Base-by-base conservation (phyloP, 2,797 vertebrate species). In the Propithecus deckenii region DNA sequence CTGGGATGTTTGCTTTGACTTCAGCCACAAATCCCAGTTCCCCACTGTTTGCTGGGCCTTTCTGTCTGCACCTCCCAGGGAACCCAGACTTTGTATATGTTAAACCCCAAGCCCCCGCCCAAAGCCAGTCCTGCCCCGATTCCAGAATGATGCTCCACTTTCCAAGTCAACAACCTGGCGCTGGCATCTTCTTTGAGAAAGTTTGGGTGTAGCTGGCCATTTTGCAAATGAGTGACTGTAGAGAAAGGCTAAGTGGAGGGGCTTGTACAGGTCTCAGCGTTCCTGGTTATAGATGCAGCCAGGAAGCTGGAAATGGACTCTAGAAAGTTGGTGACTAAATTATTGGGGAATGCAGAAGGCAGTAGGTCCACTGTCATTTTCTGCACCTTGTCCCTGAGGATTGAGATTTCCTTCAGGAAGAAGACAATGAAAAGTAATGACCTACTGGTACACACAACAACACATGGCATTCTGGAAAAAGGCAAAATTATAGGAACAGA, bases 401-500 rank as follows among this genome's bases (percentile, higher is more conserved):
- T 20, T 17, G 35, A 79, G 86, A 30, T 41, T 94, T 41, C 50
- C 69, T 94, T 46, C 9, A 25, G 5, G 7, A 11, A 43, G 85
- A 84, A 72, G 69, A 74, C 18, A 25, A 38, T 61, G 38, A 46
- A 52, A 41, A 90, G 43, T 55, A 74, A 38, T 13, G 17, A 43
- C 57, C 5, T 1, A 0, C 32, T 15, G 41, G 15, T 55, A 8
- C 35, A 25, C 1, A 1, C 13, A 14, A 17, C 22, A 48, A 7
- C 18, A 1, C 1, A 1, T 18, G 63, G 43, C 63, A 15, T 79
- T 87, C 80, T 71, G 55, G 63, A 57, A 87, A 59, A 75, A 79
- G 75, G n/a, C 94, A 92, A 76, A 83, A 69, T 20, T n/a, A 35
- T 3, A 22, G 57, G 38, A 92, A 69, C 9, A 87, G 65, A 38